Conservation (phyloP, 2,888 invertebrate species). For the Parthenolecanium corni region DNA sequence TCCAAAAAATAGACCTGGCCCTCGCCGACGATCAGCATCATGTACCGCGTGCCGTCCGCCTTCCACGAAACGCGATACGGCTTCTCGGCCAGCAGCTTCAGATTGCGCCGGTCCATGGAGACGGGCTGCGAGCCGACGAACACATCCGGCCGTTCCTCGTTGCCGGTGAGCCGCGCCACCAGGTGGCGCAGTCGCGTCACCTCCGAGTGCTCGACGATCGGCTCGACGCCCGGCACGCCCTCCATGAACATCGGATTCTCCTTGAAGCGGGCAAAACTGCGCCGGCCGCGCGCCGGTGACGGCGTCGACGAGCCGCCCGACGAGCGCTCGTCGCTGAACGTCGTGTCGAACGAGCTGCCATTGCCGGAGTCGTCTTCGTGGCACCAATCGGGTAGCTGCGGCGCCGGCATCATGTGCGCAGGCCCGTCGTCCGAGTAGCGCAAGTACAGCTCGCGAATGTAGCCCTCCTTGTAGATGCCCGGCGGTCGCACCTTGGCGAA, state of each 20-base stretch:
- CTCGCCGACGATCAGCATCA: conserved; percentile 86
- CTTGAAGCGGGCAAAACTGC: conserved; percentile 34
- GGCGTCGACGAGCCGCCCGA: conserved; percentile 51
- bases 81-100: conserved; percentile 59
- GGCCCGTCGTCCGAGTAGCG: conserved; percentile 63
- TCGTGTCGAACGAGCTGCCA: background rate
- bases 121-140: conserved; percentile 98
- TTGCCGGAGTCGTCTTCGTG: conserved; percentile 40
- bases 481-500: conserved; percentile 72
- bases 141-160: conserved; percentile 43
- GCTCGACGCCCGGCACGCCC: conserved; percentile 66
- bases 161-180: conserved; percentile 53
- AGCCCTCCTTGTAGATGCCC: conserved; percentile 96
- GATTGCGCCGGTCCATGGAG: conserved; percentile 79
- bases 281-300: conserved; percentile 62
- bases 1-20: conserved; percentile 87
- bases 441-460: conserved; percentile 72
- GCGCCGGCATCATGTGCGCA: conserved; percentile 49
- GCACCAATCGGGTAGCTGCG: conserved; percentile 74
- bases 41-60: conserved; percentile 93
- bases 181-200: conserved; percentile 57
- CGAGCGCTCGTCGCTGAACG: background rate
- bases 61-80: conserved; percentile 98
- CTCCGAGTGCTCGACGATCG: conserved; percentile 52
- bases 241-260: conserved; percentile 71